Evolutionary conservation across 1,140 invertebrate species (phyloP).

Genomic region (Metopolophium dirhodum): DNA sequence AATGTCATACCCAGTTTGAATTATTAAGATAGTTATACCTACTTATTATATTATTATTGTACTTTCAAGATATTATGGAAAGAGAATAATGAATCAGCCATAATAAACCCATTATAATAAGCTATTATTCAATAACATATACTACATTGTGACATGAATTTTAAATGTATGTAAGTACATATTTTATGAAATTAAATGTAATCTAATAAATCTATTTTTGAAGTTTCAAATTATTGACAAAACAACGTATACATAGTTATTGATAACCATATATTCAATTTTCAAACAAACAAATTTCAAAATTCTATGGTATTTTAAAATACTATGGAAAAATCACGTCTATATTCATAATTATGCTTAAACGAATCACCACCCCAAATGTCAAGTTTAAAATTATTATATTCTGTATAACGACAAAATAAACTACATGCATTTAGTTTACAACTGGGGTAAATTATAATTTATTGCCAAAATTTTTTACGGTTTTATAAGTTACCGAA

Average conservation of each 20-base stretch:
- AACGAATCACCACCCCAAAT: too few relatives aligned
- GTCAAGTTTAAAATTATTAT: not conserved
- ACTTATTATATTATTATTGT: not conserved
- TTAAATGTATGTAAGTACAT: not conserved
- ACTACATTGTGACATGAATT: fast-evolving
- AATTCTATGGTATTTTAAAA: not conserved
- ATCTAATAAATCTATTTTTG: not conserved
- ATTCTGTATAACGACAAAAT: not conserved
- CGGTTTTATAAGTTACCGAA: too few relatives aligned
- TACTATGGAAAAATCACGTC: too few relatives aligned
- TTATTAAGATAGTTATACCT: not conserved
- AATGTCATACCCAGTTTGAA: not conserved
- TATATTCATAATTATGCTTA: too few relatives aligned
- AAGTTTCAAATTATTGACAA: not conserved
- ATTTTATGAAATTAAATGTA: not conserved
- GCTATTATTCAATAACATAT: not conserved
- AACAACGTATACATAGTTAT: not conserved
- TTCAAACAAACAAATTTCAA: not conserved
- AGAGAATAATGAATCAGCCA: not conserved
- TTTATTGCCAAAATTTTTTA: too few relatives aligned
- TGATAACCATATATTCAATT: not conserved
- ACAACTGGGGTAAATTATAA: too few relatives aligned
- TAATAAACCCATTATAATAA: not conserved
- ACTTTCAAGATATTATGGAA: not conserved
- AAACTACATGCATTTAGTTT: too few relatives aligned